Evolutionary conservation across 2,797 vertebrate genomes (phyloP).

Genomic region (Trematomus bernacchii): DNA sequence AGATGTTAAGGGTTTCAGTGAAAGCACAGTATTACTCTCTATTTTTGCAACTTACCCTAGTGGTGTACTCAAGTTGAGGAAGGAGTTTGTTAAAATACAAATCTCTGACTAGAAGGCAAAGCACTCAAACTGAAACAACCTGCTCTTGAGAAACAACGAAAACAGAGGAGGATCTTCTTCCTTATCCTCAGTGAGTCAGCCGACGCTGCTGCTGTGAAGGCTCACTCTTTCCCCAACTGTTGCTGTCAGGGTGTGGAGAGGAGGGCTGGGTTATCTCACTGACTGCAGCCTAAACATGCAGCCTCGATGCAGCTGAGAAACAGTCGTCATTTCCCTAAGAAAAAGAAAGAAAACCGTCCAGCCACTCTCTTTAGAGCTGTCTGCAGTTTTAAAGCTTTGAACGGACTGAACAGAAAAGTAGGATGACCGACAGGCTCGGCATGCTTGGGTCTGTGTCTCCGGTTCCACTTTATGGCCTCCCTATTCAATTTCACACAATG

Average conservation of each 20-base stretch:
- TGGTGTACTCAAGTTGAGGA: background rate
- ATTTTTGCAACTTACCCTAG: background rate
- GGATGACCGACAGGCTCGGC: slow-evolving; percentile 51
- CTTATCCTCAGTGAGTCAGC: slow-evolving; percentile 5
- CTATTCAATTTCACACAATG: slow-evolving; percentile 80
- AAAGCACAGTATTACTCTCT: background rate
- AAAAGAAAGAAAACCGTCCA: slow-evolving; percentile 56
- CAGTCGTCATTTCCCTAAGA: slow-evolving; percentile 45
- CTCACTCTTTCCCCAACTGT: slow-evolving; percentile 27
- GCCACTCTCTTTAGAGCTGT: slow-evolving; percentile 43
- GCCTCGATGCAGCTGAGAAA: slow-evolving; percentile 43
- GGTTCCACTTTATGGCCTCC: slow-evolving; percentile 69
- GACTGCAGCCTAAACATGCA: slow-evolving; percentile 64
- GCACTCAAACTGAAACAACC: slow-evolving; percentile 27
- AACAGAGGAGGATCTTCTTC: slow-evolving; percentile 38
- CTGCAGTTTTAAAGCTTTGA: slow-evolving; percentile 47
- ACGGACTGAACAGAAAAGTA: slow-evolving; percentile 28
- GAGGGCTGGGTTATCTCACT: slow-evolving; percentile 63
- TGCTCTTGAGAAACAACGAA: slow-evolving; percentile 42
- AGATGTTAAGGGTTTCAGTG: background rate
- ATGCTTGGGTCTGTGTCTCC: slow-evolving; percentile 65
- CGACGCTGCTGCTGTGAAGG: slow-evolving; percentile 9
- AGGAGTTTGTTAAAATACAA: slow-evolving; percentile 25
- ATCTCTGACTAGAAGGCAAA: slow-evolving; percentile 20
- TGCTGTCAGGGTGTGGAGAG: slow-evolving; percentile 38